Evolutionary conservation across 2,888 invertebrate genomes (phyloP), one percentile per base, ranked within the genome.

Genomic region (Erynnis tages): DNA sequence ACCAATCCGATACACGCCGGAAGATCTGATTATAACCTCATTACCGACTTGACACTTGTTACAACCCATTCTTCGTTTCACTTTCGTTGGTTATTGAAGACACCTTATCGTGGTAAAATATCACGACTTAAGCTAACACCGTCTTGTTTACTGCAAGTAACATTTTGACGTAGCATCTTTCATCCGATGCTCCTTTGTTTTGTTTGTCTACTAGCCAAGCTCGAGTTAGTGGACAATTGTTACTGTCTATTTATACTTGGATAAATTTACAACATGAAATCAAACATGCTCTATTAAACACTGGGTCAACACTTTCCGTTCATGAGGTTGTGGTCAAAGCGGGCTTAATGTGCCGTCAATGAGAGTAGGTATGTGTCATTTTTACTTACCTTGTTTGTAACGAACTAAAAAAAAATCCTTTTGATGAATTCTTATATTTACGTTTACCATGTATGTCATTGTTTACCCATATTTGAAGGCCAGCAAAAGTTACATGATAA

Each of bases 1-100:
- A 38, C 50, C 60, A 58, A 62, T 61, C 71, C 72, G 71, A 73
- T 63, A 61, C 60, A 55, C 63, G 67, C 71, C 80, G 79, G 81
- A 82, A 82, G 76, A 79, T 75, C 71, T 73, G 71, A 80, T 81
- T 80, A 81, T 71, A 79, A 70, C 77, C 74, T 79, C 73, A 71
- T 80, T 83, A 76, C 67, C 63, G 58, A 60, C 62, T 64, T 57
- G 60, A 67, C 63, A 66, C 66, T 67, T 73, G 62, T 62, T 62
- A 54, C 60, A 59, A 57, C 52, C 58, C 57, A 73, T 69, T 73
- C 69, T 74, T 66, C 57, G 63, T 76, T 80, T 78, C 73, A 71
- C 72, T 74, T 67, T 67, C 65, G 48, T 65, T 64, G 57, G 10
- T 53, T 52, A 50, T 44, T 50, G 37, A 50, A 50, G 43, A 19